Conservation (phyloP, 2,113 vertebrate species). For the Brienomyrus brachyistius region DNA sequence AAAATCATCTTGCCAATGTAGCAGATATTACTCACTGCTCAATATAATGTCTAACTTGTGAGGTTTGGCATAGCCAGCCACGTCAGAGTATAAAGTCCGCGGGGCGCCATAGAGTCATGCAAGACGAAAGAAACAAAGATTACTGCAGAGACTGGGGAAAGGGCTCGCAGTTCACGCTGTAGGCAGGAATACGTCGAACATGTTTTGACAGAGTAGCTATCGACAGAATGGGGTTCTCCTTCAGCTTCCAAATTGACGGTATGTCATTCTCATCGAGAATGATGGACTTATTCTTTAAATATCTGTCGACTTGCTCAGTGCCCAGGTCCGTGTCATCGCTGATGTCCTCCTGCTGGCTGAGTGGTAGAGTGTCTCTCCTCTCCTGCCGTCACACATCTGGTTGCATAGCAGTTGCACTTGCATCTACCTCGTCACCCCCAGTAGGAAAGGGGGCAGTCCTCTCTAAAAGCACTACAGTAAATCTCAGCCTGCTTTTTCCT, state of each 20-base stretch:
- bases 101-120: neutral
- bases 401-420: neutral
- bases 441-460: neutral
- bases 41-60: neutral
- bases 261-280: neutral
- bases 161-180: neutral
- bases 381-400: neutral
- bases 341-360: neutral
- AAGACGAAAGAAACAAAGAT: neutral
- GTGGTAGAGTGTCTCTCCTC: neutral
- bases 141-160: neutral
- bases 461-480: neutral
- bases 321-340: neutral
- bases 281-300: neutral
- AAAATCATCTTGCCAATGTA: neutral
- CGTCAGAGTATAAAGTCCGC: neutral
- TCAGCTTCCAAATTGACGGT: neutral
- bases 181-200: neutral
- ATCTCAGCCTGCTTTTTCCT: neutral
- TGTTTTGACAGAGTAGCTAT: neutral
- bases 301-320: neutral
- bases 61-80: neutral
- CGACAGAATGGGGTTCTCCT: neutral
- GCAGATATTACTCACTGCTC: neutral
- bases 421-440: neutral